Evolutionary conservation across 2,797 vertebrate species (phyloP), one percentile per base, ranked within the genome.

Genomic region (Dendrocincla tyrannina): DNA sequence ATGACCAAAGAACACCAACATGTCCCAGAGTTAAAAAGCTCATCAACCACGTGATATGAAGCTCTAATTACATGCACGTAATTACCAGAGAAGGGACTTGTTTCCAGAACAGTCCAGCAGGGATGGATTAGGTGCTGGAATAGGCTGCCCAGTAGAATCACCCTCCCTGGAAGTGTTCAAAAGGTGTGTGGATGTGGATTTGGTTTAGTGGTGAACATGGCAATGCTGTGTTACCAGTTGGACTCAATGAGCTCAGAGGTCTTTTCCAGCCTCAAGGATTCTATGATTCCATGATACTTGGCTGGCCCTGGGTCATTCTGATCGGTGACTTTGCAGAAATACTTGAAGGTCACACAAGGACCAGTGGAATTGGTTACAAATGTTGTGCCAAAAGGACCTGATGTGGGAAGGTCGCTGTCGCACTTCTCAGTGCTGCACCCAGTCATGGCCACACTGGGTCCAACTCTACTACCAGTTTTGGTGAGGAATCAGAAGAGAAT

Each of bases 1-100:
- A 46, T 1, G 9, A 88, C 5, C 39, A 50, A 9, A 62, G 42
- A 46, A 69, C 85, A 42, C 1, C 4, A 2, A 23, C 0, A 1
- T 0, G 1, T 18, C 6, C 49, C 64, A 77, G 27, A 78, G 13
- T 16, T 56, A 22, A 39, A 52, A 72, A 44, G 0, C 8, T 30
- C 17, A 32, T 25, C 4, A 4, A 12, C 15, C 32, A 35, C 23
- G 56, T 55, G 13, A 3, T 5, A 42, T 28, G 35, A 59, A 30
- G 19, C 18, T 63, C 6, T 13, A 72, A 50, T 25, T 27, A 25
- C 17, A 44, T 3, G 11, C 4, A 20, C 23, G 6, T 1, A 32
- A n/a, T 22, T 13, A 47, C 5, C 46, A 82, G 59, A 68, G 37
- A 53, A 9, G 18, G 37, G 9, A 32, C 3, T 7, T 28, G 30